These are phyloP conservation scores for Saccostrea echinata DNA, from an alignment of 1,140 invertebrate species.

Conservation along the genomic window DNA sequence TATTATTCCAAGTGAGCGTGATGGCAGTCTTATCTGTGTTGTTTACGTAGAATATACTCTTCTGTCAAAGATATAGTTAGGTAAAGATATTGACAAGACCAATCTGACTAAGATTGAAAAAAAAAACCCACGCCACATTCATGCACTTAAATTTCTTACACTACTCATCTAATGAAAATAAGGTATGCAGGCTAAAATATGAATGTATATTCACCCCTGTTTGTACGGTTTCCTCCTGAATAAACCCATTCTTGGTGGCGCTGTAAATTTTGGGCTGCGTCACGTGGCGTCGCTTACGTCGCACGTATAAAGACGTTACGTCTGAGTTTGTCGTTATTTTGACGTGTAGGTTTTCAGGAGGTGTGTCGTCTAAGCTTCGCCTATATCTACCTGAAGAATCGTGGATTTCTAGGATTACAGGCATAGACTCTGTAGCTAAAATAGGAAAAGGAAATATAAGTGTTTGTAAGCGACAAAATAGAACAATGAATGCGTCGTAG, in stretches of 20 bases:
- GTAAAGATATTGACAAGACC: too few relatives aligned
- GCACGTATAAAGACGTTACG: neutral
- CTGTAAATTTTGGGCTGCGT: slow-evolving; percentile 7
- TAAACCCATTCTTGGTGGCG: neutral
- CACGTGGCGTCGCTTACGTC: neutral
- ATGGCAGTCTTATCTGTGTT: neutral
- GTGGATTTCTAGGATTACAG: neutral
- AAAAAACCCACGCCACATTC: too few relatives aligned
- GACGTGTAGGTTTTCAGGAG: neutral
- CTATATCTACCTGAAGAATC: neutral
- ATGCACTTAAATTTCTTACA: too few relatives aligned
- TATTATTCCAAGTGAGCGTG: neutral
- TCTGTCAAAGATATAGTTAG: neutral
- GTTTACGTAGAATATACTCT: slow-evolving; percentile 12
- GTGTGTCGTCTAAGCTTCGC: neutral
- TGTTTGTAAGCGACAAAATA: too few relatives aligned
- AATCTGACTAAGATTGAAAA: too few relatives aligned
- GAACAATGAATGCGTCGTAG: too few relatives aligned
- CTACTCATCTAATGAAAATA: too few relatives aligned
- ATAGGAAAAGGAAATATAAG: too few relatives aligned
- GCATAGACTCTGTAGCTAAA: neutral
- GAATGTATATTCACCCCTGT: neutral
- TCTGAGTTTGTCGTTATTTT: neutral
- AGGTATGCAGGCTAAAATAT: neutral
- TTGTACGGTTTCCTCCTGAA: neutral